These are phyloP conservation scores for Pituophis catenifer DNA, from an alignment of 2,113 vertebrate species.

Conservation along the genomic window DNA sequence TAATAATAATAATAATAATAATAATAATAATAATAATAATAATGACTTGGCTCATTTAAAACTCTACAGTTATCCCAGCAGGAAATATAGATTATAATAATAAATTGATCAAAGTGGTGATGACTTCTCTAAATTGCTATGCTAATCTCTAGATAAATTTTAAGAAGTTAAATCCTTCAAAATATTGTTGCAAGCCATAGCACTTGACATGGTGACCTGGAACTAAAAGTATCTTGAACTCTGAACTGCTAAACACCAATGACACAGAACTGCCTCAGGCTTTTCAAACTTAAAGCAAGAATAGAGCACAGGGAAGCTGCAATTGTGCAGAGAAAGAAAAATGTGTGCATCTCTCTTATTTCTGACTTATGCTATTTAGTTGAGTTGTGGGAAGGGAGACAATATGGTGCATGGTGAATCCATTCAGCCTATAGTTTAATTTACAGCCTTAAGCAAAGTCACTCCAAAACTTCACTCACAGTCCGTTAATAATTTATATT, in stretches of 20 bases:
- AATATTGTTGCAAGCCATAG: slow-evolving; percentile 52
- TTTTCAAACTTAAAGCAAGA: slow-evolving; percentile 31
- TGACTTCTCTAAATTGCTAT: neutral
- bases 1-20: neutral
- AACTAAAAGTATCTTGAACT: slow-evolving; percentile 51
- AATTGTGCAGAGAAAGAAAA: neutral
- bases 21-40: neutral
- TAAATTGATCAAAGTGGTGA: neutral
- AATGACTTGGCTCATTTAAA: neutral
- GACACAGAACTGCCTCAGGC: slow-evolving; percentile 52
- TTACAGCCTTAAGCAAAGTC: slow-evolving; percentile 9
- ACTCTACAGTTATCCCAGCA: neutral
- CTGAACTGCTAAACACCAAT: slow-evolving; percentile 59
- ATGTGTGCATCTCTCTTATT: slow-evolving; percentile 1
- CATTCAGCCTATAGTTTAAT: neutral
- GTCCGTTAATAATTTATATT: neutral
- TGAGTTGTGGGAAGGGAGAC: neutral
- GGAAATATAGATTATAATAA: slow-evolving; percentile 22
- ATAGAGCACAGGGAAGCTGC: slow-evolving; percentile 17
- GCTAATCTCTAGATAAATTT: slow-evolving; percentile 33
- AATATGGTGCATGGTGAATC: accelerated
- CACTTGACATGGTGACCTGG: slow-evolving; percentile 61
- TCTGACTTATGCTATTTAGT: slow-evolving; percentile 22
- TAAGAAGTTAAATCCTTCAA: slow-evolving; percentile 59
- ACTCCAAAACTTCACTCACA: neutral